Percentiles rank a stretch among this genome's conserved stretches.
Conservation (phyloP, 2,888 invertebrate species). For the Psylliodes chrysocephalus region DNA sequence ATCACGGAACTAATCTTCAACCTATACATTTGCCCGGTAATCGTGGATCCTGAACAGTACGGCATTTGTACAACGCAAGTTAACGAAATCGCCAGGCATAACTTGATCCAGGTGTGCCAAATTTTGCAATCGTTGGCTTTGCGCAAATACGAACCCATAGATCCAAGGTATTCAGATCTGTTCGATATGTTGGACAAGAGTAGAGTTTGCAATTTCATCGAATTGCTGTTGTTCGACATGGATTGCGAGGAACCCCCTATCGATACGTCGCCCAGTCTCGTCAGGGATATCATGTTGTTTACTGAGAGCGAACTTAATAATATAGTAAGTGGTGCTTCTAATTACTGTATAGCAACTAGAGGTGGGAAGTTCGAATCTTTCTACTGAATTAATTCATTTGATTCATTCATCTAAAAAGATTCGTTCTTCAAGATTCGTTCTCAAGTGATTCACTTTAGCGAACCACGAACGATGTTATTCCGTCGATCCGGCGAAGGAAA, state of each 20-base stretch:
- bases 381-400: no score
- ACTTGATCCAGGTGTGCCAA: constrained; percentile 90
- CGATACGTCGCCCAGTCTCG: constrained; percentile 66
- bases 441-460: no score
- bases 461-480: no score
- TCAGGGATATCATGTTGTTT: constrained; percentile 74
- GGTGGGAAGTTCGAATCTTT: no score
- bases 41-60: constrained; percentile 94
- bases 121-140: constrained; percentile 92
- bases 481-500: no score
- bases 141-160: constrained; percentile 78
- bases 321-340: constrained; percentile 70
- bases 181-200: constrained; percentile 84
- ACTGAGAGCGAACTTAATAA: constrained; percentile 74
- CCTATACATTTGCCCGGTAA: constrained; percentile 94
- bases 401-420: no score
- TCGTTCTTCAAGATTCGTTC: no score
- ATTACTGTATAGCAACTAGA: no score
- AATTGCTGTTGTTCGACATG: constrained; percentile 71
- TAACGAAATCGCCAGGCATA: constrained; percentile 89
- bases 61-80: constrained; percentile 94
- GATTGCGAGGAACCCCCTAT: constrained; percentile 64
- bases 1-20: constrained; percentile 94
- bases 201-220: constrained; percentile 81
- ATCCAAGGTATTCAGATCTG: constrained; percentile 77